Evolutionary conservation across 2,113 vertebrate genomes (phyloP), one percentile per base, ranked within the genome.

Genomic region (Athene cunicularia): DNA sequence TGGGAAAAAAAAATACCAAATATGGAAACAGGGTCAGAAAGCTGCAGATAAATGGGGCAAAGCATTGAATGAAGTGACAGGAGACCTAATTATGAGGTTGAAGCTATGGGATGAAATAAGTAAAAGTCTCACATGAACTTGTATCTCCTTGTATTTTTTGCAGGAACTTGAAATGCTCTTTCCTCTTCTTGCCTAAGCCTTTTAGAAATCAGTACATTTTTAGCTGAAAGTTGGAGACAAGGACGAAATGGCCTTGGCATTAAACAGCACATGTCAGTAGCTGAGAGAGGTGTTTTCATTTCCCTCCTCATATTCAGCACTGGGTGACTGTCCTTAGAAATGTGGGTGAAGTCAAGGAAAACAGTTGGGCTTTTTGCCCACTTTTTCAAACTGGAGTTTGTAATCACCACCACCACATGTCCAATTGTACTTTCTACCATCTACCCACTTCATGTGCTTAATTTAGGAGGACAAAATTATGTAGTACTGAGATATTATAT

Each of bases 81-180:
- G 77, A 96, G 95, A 96, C 90, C 97, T 95, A 97, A 96, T 97
- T 96, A 95, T 35, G 76, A 86, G 90, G 94, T 43, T 64, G 63
- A 94, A 94, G 77, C 64, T 93, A 45, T 75, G 64, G 76, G 70
- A 85, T 88, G 85, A 88, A 97, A 88, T 50, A 93, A 86, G 88
- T 92, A 76, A 76, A 96, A 95, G 70, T 84, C 92, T 89, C 96
- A 56, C 68, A 90, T 96, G 97, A 96, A 88, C 85, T 86, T 84
- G 6, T 67, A 23, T 80, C 37, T 94, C 64, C 13, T 76, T 80
- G 58, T 72, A 45, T 79, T 68, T 91, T 74, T 47, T 67, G 4
- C 49, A 32, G 79, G 63, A 90, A 91, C 67, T 83, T 91, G 30
- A 92, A 71, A 84, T n/a, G 37, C 10, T 79, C 52, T 86, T 79